These are phyloP conservation scores for Drosophila baimaii DNA, from an alignment of 1,140 invertebrate species.

Conservation along the genomic window DNA sequence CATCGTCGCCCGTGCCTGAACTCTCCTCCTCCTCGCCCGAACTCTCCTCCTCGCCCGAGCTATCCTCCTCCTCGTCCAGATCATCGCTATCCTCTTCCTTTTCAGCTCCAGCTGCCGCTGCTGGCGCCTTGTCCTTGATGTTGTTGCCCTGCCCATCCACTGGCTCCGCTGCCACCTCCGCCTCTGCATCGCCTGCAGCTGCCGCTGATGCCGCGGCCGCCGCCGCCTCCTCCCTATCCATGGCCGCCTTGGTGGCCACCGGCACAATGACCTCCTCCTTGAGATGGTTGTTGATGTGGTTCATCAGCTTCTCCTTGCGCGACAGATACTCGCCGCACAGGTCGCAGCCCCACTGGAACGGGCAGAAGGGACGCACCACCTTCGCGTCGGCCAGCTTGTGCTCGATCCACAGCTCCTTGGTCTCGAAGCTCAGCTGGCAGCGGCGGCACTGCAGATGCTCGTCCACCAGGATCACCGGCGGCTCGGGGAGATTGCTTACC, in stretches of 20 bases:
- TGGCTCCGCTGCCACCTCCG: no score
- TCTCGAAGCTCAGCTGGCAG: conserved; percentile 71
- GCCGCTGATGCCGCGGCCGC: not conserved
- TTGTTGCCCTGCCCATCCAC: no score
- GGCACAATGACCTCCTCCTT: conserved; percentile 80
- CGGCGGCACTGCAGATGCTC: conserved; percentile 64
- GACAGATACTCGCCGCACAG: conserved; percentile 82
- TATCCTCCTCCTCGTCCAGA: conserved; percentile 36
- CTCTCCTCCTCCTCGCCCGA: conserved; percentile 23
- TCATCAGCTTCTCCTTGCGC: conserved; percentile 82
- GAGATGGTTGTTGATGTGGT: conserved; percentile 81
- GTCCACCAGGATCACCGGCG: conserved; percentile 74
- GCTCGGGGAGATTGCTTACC: conserved; percentile 70
- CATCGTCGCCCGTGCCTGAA: conserved; percentile 38
- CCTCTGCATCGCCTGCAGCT: not conserved
- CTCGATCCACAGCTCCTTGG: conserved; percentile 80
- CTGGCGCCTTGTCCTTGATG: not conserved
- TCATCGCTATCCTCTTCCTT: conserved; percentile 27
- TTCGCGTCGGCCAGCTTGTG: conserved; percentile 80
- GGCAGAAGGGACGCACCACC: conserved; percentile 74
- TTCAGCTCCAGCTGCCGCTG: not conserved
- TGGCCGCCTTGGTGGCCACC: conserved; percentile 42
- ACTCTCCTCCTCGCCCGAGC: conserved; percentile 15
- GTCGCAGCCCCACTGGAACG: conserved; percentile 84
- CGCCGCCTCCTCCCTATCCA: conserved; percentile 5